phyloP scores from a whole-genome alignment of 1,140 invertebrate species.

The Ips typographus region DNA sequence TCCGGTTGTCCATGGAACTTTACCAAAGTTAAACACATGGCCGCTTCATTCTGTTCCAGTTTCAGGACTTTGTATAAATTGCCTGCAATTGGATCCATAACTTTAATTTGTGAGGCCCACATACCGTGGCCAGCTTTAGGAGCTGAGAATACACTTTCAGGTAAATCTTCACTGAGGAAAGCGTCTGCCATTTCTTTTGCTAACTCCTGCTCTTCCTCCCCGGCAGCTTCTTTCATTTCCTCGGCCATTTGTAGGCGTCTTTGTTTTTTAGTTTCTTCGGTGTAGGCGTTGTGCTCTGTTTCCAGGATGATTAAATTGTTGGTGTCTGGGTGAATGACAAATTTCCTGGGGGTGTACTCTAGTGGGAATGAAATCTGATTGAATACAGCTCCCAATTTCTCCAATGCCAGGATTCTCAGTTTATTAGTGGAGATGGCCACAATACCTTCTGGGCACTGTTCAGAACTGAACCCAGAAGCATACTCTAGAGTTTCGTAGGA shows the following conservation, averaged over 20 bases:
- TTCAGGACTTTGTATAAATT: constrained; percentile 78
- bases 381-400: constrained; percentile 98
- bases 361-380: constrained; percentile 88
- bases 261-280: constrained; percentile 93
- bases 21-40: constrained; percentile 75
- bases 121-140: constrained; percentile 94
- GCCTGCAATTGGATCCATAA: constrained; percentile 85
- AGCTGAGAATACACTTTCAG: constrained; percentile 91
- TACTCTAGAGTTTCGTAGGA: constrained; percentile 97
- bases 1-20: constrained; percentile 58
- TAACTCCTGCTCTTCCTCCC: constrained; percentile 90
- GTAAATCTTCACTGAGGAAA: constrained; percentile 92
- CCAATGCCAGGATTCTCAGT: constrained; percentile 93
- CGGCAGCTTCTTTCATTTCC: constrained; percentile 97
- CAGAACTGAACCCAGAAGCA: constrained; percentile 96
- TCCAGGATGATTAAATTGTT: constrained; percentile 92
- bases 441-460: constrained; percentile 98
- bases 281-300: constrained; percentile 98
- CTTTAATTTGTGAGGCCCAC: constrained; percentile 94
- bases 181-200: constrained; percentile 97
- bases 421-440: constrained; percentile 99
- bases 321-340: constrained; percentile 91
- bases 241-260: constrained; percentile 82
- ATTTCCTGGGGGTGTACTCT: constrained; percentile 95
- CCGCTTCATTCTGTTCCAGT: constrained; percentile 96